A percentile compares a stretch with the other conserved stretches of the same genome.
Evolutionary conservation across 37 sponge, comb jelly and placozoan species (phyloP).

Genomic region (Aplysina aerophoba): DNA sequence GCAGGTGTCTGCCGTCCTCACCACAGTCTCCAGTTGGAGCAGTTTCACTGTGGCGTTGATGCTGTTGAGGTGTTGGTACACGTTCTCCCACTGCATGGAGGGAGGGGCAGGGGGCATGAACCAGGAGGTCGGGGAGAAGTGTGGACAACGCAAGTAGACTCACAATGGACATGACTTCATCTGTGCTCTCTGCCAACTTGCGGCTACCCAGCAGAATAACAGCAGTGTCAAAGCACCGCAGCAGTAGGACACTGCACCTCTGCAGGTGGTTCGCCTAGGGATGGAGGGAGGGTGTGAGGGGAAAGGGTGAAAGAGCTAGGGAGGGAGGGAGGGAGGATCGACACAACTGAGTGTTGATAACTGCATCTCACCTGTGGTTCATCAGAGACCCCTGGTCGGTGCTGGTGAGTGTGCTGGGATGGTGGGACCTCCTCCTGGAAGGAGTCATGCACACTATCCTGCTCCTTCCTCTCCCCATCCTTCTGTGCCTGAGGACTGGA

Average conservation of each 20-base stretch:
- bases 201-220: conserved; percentile 50
- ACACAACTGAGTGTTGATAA: neutral
- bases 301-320: too few relatives aligned
- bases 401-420: too few relatives aligned
- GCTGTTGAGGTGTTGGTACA: neutral
- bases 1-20: too few relatives aligned
- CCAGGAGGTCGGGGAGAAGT: neutral
- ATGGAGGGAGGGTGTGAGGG: too few relatives aligned
- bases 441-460: too few relatives aligned
- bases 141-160: neutral
- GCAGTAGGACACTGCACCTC: conserved; percentile 48
- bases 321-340: too few relatives aligned
- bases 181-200: conserved; percentile 33
- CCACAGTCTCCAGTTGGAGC: neutral
- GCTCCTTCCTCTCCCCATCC: too few relatives aligned
- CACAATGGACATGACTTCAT: neutral
- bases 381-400: too few relatives aligned
- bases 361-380: neutral
- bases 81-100: conserved; percentile 1
- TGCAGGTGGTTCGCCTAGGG: neutral
- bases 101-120: neutral
- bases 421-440: too few relatives aligned
- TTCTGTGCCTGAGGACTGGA: too few relatives aligned
- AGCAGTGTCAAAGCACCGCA: conserved; percentile 58
- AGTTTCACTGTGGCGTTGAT: conserved; percentile 22